phyloP scores from a whole-genome alignment of 2,113 vertebrate species.

The mouse (Mus musculus) region DNA sequence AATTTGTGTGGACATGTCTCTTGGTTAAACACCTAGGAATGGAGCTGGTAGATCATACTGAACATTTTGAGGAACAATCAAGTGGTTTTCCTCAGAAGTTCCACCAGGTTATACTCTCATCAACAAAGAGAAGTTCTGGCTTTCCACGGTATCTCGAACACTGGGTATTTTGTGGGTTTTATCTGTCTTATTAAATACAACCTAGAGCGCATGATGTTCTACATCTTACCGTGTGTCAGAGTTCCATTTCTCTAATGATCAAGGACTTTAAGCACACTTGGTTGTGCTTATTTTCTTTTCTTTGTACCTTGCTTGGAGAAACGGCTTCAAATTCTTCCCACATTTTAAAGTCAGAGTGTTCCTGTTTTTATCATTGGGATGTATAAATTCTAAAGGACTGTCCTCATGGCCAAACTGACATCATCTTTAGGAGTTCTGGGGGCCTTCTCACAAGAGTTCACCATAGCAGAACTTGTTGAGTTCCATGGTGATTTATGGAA shows the following conservation, averaged over 20 bases:
- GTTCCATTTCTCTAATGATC: background rate
- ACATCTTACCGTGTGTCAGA: background rate
- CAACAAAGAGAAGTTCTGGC: background rate
- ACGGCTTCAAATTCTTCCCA: background rate
- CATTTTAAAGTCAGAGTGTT: background rate
- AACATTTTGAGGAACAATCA: background rate
- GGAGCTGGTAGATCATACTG: background rate
- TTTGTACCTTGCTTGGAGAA: background rate
- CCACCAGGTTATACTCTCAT: background rate
- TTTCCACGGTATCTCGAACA: background rate
- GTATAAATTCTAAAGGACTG: background rate
- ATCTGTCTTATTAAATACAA: background rate
- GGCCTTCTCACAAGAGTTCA: background rate
- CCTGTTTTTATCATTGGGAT: background rate
- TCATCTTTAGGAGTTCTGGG: background rate
- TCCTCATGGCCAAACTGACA: background rate
- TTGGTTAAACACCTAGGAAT: background rate
- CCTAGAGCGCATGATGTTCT: background rate
- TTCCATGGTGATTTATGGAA: background rate
- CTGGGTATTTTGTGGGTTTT: background rate
- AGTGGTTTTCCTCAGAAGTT: background rate
- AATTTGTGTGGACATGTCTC: background rate
- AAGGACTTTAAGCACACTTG: background rate
- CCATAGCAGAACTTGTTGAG: background rate
- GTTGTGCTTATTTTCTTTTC: background rate